Conservation (phyloP, 1,140 invertebrate genomes). For the Drosophila baimaii region DNA sequence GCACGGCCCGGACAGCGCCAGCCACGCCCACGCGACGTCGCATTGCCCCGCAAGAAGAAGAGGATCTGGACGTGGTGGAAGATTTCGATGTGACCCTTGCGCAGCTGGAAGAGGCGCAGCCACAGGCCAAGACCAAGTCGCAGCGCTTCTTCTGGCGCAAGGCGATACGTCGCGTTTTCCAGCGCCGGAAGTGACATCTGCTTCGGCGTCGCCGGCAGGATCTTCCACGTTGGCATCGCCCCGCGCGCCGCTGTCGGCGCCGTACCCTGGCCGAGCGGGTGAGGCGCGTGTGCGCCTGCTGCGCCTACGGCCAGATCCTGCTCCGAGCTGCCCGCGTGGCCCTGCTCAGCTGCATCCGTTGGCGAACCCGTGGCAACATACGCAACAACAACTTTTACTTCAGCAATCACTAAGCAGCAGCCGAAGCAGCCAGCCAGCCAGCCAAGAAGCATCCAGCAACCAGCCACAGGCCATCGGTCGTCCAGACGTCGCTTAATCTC, state of each 20-base stretch:
- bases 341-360: conserved; percentile 73
- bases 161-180: conserved; percentile 70
- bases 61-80: conserved; percentile 30
- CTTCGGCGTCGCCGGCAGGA: conserved; percentile 74
- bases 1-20: conserved; percentile 58
- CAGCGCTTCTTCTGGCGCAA: conserved; percentile 73
- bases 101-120: conserved; percentile 27
- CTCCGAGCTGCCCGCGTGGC: conserved; percentile 64
- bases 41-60: conserved; percentile 2
- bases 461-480: conserved; percentile 3
- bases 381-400: conserved; percentile 78
- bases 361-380: conserved; percentile 74
- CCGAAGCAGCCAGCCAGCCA: conserved; percentile 15
- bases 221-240: conserved; percentile 69
- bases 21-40: conserved; percentile 53
- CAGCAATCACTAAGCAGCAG: conserved; percentile 60
- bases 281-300: conserved; percentile 71
- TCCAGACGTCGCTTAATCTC: conserved; percentile 9
- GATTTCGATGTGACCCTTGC: conserved; percentile 37
- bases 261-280: conserved; percentile 68
- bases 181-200: conserved; percentile 73
- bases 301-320: conserved; percentile 70
- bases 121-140: conserved; percentile 55
- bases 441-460: conserved; percentile 13
- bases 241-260: conserved; percentile 65